These are phyloP conservation scores for Willisornis vidua DNA, from an alignment of 2,113 vertebrate species.

Conservation along the genomic window DNA sequence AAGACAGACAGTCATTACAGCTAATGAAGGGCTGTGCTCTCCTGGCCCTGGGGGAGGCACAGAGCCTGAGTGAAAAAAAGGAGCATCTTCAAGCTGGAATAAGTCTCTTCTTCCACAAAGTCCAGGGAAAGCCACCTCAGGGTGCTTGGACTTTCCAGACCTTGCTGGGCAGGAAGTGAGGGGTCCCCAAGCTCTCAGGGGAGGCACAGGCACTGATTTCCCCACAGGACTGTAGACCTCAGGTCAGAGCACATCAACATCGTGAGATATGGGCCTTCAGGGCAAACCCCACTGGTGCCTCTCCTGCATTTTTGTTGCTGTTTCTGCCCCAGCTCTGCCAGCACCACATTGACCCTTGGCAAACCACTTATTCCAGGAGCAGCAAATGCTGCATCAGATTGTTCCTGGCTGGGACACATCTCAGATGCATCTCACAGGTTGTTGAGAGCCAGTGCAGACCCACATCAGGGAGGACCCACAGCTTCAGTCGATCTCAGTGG, in stretches of 20 bases:
- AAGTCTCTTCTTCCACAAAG: background rate
- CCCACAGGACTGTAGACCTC: background rate
- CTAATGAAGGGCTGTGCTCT: background rate
- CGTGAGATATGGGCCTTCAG: background rate
- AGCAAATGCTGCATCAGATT: background rate
- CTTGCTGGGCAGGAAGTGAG: background rate
- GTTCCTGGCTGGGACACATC: background rate
- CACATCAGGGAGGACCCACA: background rate
- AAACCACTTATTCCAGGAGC: background rate
- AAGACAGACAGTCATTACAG: background rate
- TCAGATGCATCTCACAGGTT: background rate
- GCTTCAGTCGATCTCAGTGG: background rate
- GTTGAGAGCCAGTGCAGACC: background rate
- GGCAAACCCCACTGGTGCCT: background rate
- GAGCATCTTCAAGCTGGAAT: background rate
- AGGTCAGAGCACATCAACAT: fast-evolving
- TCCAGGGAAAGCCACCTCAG: background rate
- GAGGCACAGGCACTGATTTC: background rate
- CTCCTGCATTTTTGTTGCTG: background rate
- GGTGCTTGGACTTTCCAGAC: background rate
- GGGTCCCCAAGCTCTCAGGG: background rate
- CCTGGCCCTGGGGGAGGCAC: background rate
- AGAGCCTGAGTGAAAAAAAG: background rate
- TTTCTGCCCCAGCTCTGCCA: background rate
- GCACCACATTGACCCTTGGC: background rate